These are phyloP conservation scores for Enteromius anoplus DNA, from an alignment of 2,797 vertebrate species.

Conservation along the genomic window DNA sequence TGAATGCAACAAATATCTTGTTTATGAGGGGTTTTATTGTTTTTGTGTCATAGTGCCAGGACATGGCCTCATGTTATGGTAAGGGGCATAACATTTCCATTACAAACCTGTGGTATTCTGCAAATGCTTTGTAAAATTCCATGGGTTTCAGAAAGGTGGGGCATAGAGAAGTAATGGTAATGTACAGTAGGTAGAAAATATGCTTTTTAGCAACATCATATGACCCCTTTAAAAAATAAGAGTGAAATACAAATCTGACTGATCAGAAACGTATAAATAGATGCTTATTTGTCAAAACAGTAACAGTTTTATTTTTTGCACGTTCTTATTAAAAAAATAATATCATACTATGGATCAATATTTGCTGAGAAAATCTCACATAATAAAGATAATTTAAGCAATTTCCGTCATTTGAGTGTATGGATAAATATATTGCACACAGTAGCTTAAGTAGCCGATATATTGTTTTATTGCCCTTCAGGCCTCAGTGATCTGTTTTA, in stretches of 20 bases:
- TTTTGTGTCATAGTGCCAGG: too few species aligned
- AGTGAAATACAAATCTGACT: neutral
- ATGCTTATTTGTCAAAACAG: neutral
- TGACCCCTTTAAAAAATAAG: neutral
- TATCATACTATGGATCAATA: neutral
- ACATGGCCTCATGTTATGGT: too few species aligned
- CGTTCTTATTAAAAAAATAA: neutral
- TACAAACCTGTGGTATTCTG: too few species aligned
- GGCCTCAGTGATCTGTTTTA: neutral
- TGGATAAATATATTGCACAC: neutral
- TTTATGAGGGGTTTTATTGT: too few species aligned
- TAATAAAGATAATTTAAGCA: neutral
- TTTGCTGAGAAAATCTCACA: neutral
- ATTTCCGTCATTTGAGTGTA: neutral
- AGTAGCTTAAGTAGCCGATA: neutral
- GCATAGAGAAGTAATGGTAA: too few species aligned
- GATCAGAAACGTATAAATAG: neutral
- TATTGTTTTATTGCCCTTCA: neutral
- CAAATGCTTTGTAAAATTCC: too few species aligned
- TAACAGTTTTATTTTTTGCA: neutral
- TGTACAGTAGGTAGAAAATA: too few species aligned
- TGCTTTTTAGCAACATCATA: too few species aligned
- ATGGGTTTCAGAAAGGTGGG: too few species aligned
- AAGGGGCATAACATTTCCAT: too few species aligned
- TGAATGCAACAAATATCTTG: too few species aligned